Conservation (phyloP, 2,797 vertebrate genomes). For the Scomberomorus guttatus region DNA sequence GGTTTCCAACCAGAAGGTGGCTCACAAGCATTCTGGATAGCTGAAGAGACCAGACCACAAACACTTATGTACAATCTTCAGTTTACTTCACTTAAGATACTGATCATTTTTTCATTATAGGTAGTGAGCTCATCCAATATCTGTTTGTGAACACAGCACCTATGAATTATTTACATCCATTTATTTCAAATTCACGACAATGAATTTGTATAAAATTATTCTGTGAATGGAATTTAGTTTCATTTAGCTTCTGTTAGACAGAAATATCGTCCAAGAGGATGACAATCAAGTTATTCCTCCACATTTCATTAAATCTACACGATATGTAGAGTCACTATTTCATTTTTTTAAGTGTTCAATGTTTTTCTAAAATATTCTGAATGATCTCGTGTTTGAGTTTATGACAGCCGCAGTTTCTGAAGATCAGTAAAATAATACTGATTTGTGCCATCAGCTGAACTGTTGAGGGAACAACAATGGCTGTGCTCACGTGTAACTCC, state of each 20-base stretch:
- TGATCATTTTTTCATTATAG: not conserved
- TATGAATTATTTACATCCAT: not conserved
- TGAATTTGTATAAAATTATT: not conserved
- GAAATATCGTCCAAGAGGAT: not conserved
- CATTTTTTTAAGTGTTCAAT: not conserved
- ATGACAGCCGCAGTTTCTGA: not conserved
- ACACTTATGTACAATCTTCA: too few relatives aligned
- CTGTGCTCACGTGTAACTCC: not conserved
- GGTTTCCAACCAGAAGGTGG: slow-evolving; percentile 47
- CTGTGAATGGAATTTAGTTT: not conserved
- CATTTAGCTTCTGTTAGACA: not conserved
- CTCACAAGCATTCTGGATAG: slow-evolving; percentile 5
- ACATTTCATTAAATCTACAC: not conserved
- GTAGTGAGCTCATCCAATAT: not conserved
- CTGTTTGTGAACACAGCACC: not conserved
- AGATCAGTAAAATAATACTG: not conserved
- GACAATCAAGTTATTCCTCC: not conserved
- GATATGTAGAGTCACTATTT: not conserved
- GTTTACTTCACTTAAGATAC: not conserved
- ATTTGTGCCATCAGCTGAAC: not conserved
- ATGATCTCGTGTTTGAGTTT: not conserved
- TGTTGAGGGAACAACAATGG: not conserved
- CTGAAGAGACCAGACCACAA: not conserved
- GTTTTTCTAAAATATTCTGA: not conserved
- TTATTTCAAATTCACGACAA: not conserved